Conservation (phyloP, 1,140 invertebrate species). For the Drosophila baimaii region DNA sequence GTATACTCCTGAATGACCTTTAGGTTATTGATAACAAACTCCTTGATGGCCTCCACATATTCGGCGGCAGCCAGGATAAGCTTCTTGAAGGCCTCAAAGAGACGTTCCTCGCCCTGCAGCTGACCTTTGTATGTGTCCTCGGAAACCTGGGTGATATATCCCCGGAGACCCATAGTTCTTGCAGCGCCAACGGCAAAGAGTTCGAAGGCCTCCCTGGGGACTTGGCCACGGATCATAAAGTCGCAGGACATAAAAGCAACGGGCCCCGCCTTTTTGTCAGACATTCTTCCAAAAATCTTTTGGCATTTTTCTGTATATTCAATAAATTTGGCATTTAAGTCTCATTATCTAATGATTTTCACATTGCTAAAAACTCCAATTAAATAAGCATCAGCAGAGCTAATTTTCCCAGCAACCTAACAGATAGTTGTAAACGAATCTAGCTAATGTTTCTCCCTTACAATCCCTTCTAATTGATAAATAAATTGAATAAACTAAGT, state of each 20-base stretch:
- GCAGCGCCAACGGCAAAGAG: conserved; percentile 56
- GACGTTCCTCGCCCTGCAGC: conserved; percentile 53
- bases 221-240: conserved; percentile 44
- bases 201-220: conserved; percentile 57
- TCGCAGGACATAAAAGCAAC: conserved; percentile 41
- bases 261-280: not conserved
- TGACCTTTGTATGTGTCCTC: conserved; percentile 42
- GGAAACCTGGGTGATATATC: conserved; percentile 41
- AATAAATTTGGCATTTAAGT: no score
- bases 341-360: not conserved
- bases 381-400: not conserved
- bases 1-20: conserved; percentile 48
- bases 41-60: conserved; percentile 56
- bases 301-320: no score
- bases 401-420: not conserved
- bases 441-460: not conserved
- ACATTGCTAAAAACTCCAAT: not conserved
- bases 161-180: conserved; percentile 38
- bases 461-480: not conserved
- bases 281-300: not conserved
- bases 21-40: conserved; percentile 56
- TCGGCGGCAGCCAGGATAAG: conserved; percentile 43
- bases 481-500: not conserved
- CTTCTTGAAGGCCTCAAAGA: conserved; percentile 55
- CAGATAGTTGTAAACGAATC: no score